Evolutionary conservation across 1,140 invertebrate species (phyloP), one percentile per base, ranked within the genome.

Genomic region (Ylistrum balloti): DNA sequence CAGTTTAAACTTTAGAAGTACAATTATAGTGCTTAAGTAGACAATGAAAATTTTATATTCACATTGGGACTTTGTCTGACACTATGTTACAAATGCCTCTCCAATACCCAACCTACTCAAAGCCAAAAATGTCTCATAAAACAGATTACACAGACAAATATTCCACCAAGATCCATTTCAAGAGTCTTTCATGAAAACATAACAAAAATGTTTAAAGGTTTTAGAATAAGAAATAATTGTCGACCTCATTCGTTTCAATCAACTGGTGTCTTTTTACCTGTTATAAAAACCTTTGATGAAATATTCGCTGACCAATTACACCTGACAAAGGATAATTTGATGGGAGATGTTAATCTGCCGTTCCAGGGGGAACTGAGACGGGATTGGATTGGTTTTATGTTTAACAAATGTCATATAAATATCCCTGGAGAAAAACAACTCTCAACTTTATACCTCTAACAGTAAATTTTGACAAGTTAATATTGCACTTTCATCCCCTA

Each of bases 281-380:
- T 28, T 28, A 74, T 74, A 74, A n/a, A 74, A 74, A 9, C 56
- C 17, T 74, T 74, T 74, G 56, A 74, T 74, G 56, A 74, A 74
- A 74, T 74, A n/a, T 74, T 74, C 56, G 17, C 56, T 74, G 56
- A 74, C 56, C 56, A 74, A 74, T 74, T 74, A 74, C 9, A 74
- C n/a, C 28, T 28, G 56, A 28, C 56, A 74, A 74, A 74, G 28
- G 56, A 74, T 74, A 74, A 74, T 28, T 74, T 74, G 56, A 74
- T n/a, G 56, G 56, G 28, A 74, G 56, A 74, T 74, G 56, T 74
- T 74, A 74, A 74, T 74, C 56, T 74, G 2, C 7, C 17, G 56
- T 74, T 17, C n/a, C 56, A 74, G 22, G 56, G 56, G 56, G 56
- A 28, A 17, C 17, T 28, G 22, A 0, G 28, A n/a, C 22, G 13